Evolutionary conservation across 64 coral and sea anemone species (phyloP), one percentile per base, ranked within the genome.

Genomic region (Dendrophyllia cribrosa): DNA sequence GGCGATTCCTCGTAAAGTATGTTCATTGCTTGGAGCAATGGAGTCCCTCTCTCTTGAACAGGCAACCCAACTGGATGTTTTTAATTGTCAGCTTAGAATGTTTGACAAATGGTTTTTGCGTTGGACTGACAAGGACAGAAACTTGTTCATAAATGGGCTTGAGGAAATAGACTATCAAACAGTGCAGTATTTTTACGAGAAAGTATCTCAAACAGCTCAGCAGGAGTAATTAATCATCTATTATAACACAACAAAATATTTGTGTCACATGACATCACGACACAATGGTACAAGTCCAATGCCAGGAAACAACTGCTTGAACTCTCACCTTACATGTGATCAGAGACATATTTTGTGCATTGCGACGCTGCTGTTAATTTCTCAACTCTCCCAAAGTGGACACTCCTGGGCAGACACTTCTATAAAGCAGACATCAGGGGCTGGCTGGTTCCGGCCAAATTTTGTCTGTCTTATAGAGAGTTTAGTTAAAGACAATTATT

Each of bases 71-170:
- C 7, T 9, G 12, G 88, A 90, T 22, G 47, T 81, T 16, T 90
- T 90, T 80, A 20, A 81, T n/a, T 90, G 88, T 43, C 88, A 90
- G 77, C 76, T 90, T 26, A 78, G 76, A 23, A 90, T 90, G 88
- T 46, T 90, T 9, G 58, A 81, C 10, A 80, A 81, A 58, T 90
- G 88, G 88, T 81, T 90, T 20, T 43, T 47, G 47, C 66, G 15
- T 16, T 90, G 88, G 88, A 90, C 21, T 55, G 88, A 90, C 76
- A 10, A 21, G 22, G 60, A 90, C 7, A 90, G 23, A 59, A 90
- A 90, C 76, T 16, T 70, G n/a, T 90, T 90, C 44, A 59, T 90
- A 58, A 64, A 90, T 71, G 88, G 77, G n/a, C 23, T 90, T 4
- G 88, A 90, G 49, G 77, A 90, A 80, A 81, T 43, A 23, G 88